Conservation (phyloP, 2,113 vertebrate species). For the Leucosticte australis region DNA sequence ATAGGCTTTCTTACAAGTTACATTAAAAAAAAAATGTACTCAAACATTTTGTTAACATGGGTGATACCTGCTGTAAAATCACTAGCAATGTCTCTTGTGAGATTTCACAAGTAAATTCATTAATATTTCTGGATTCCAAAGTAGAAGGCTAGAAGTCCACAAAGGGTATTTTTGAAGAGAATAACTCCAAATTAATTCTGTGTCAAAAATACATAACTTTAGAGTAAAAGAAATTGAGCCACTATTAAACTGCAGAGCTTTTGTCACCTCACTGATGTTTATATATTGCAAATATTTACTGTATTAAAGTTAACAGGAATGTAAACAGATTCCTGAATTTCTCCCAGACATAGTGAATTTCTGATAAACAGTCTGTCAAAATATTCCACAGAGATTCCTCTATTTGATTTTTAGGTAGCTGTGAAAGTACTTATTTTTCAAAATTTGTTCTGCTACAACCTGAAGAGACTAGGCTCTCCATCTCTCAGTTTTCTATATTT, state of each 20-base stretch:
- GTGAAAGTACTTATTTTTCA: not conserved
- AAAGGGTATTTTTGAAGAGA: not conserved
- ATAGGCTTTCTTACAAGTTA: not conserved
- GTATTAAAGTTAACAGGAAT: not conserved
- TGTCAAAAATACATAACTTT: not conserved
- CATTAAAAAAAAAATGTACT: not conserved
- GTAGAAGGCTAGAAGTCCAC: not conserved
- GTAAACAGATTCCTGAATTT: constrained; percentile 2
- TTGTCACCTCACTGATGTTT: not conserved
- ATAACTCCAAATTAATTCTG: not conserved
- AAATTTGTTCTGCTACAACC: not conserved
- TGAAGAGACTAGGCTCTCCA: not conserved
- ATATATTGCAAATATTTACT: not conserved
- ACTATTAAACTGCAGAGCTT: not conserved
- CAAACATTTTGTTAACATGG: not conserved
- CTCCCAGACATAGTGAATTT: not conserved
- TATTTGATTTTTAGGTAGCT: not conserved
- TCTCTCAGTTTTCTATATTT: not conserved
- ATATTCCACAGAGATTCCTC: not conserved
- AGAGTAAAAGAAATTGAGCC: not conserved
- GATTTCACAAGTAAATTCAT: not conserved
- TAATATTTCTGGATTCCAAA: not conserved
- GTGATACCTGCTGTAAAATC: not conserved
- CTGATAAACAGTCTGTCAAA: not conserved
- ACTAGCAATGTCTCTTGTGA: not conserved